These are phyloP conservation scores for Agrochola lota DNA, from an alignment of 2,888 invertebrate genomes.

Conservation along the genomic window DNA sequence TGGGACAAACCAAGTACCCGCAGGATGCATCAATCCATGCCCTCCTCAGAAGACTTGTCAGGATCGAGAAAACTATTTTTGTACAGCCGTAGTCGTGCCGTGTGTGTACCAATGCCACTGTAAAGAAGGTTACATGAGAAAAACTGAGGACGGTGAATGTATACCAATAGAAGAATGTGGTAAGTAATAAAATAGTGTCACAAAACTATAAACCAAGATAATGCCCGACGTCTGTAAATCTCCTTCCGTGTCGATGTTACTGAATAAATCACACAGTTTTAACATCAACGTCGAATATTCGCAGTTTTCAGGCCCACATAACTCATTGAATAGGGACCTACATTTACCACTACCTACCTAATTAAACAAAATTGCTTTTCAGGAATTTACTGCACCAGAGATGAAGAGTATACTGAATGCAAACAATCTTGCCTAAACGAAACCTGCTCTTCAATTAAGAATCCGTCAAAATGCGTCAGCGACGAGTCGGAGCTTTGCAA, in stretches of 20 bases:
- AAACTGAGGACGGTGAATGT: conserved; percentile 18
- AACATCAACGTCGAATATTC: too few relatives aligned
- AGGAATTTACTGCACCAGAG: too few relatives aligned
- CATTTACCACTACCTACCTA: too few relatives aligned
- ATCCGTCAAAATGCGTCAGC: background rate
- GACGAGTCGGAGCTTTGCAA: too few relatives aligned
- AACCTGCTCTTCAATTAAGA: conserved; percentile 18
- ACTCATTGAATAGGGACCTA: too few relatives aligned
- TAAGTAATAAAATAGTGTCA: background rate
- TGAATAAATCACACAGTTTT: too few relatives aligned
- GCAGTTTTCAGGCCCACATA: too few relatives aligned
- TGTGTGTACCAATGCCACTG: conserved; percentile 16
- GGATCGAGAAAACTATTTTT: background rate
- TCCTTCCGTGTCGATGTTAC: too few relatives aligned
- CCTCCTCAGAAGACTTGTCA: conserved; percentile 17
- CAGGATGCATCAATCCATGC: conserved; percentile 5
- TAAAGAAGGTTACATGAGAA: conserved; percentile 25
- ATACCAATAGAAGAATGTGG: conserved; percentile 30
- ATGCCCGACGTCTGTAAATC: too few relatives aligned
- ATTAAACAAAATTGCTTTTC: too few relatives aligned
- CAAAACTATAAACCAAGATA: too few relatives aligned
- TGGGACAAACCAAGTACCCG: conserved; percentile 17
- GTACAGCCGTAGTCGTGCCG: conserved; percentile 1
- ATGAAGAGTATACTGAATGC: conserved; percentile 16
- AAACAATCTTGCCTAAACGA: conserved; percentile 31